phyloP scores from a whole-genome alignment of 2,113 vertebrate genomes.

The Acrocephalus kingi region DNA sequence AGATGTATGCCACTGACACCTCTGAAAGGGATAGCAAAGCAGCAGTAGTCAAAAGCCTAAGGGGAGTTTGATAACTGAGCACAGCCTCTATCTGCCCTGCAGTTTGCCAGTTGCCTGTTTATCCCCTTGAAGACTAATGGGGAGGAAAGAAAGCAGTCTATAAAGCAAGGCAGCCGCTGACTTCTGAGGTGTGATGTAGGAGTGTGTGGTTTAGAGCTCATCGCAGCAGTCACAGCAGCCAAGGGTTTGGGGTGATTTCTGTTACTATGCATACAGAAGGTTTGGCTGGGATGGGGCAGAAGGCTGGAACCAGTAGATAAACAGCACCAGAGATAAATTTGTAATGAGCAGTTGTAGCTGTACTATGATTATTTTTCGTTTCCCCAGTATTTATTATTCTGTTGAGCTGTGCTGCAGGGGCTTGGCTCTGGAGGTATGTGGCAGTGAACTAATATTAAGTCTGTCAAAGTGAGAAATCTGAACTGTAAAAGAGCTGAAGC shows the following conservation, averaged over 20 bases:
- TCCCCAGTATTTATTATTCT: not conserved
- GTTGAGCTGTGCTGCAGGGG: not conserved
- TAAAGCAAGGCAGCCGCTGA: not conserved
- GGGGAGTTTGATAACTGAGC: not conserved
- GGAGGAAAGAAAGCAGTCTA: not conserved
- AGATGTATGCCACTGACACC: not conserved
- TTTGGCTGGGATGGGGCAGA: not conserved
- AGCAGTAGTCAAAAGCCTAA: not conserved
- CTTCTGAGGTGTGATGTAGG: fast-evolving
- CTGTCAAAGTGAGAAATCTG: not conserved
- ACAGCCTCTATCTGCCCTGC: not conserved
- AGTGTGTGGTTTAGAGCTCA: not conserved
- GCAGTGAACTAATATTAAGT: not conserved
- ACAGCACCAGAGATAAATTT: not conserved
- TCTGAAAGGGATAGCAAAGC: not conserved
- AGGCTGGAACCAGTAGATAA: conserved; percentile 20
- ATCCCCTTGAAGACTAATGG: not conserved
- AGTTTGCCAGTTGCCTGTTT: not conserved
- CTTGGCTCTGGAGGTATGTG: not conserved
- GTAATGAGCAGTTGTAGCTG: not conserved
- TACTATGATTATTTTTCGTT: not conserved
- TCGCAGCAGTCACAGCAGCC: not conserved
- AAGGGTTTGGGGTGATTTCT: not conserved
- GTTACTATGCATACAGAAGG: not conserved
- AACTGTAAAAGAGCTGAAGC: not conserved